Base-by-base conservation (phyloP, 1,140 invertebrate species). In the Uloborus diversus region DNA sequence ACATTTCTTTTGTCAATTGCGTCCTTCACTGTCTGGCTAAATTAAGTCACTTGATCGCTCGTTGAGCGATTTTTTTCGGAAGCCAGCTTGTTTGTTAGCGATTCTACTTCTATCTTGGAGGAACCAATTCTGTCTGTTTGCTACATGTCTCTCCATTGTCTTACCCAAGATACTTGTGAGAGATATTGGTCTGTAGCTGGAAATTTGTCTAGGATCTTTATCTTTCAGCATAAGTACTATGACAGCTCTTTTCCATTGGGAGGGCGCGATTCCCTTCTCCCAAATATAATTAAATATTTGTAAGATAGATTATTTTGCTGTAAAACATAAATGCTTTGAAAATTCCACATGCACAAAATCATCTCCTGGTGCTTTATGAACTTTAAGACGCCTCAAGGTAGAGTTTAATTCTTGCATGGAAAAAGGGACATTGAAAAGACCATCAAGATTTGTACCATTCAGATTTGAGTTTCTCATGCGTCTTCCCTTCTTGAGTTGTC, bases 81-180 rank as follows among this genome's bases (percentile, higher is more conserved):
- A 53, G 51, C 51, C 51, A 53, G 51, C 51, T 53, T 53, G 20
- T 13, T 53, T 20, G 56, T 59, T 5, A 3, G 56, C 56, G 28
- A 59, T 59, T 59, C 9, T 59, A 28, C 28, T 59, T 59, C 25
- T 59, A 59, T 59, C 56, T 25, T 64, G 30, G 4, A 64, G 20
- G 14, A 64, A 64, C 33, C 27, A 64, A 23, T 64, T 64, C 9
- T 35, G 32, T 35, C 61, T 64, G 30, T 33, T 64, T 7, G 20
- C 30, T 4, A 64, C 30, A 13, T 35, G 32, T 35, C 33, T 64
- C 33, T 64, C 30, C 61, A 64, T 64, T 17, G 30, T 64, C 11
- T 64, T 64, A 35, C 61, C 61, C 14, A 33, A 32, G 33, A 35
- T 64, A 64, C 32, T 64, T 33, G 32, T 64, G 33, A 64, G 33